Evolutionary conservation across 2,888 invertebrate species (phyloP), one percentile per base, ranked within the genome.

Genomic region (Geotrupes spiniger): DNA sequence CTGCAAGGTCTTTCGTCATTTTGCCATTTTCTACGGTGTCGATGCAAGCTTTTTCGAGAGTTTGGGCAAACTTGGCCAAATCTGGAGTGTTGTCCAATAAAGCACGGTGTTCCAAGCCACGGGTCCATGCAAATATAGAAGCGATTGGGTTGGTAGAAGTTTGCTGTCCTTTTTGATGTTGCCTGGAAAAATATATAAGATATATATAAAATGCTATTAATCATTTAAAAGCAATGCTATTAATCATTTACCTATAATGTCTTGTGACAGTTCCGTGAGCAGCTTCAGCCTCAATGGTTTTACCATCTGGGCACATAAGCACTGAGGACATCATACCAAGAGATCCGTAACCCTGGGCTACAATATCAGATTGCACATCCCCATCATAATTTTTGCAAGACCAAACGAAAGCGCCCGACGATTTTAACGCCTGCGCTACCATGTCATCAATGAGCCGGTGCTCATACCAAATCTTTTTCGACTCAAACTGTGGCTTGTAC

Each of bases 371-470:
- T 74, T 92, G 92, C 3, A 93, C 92, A 67, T 93, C 93, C 25
- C 93, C 93, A 65, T 92, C 91, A 68, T 93, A 93, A 74, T 93
- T 93, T 76, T 93, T 93, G 76, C 92, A 92, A 12, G 91, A 86
- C 93, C 93, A 93, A 38, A 93, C 87, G 70, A 92, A 92, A 6
- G 88, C 90, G 45, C 93, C 93, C 14, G 79, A 78, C 17, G 91
- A 86, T 75, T 93, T 92, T 39, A 92, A 74, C 2, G 79, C 84
- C 71, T 92, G 90, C 26, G 92, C 92, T 21, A 93, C 92, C 91
- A 92, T 92, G 71, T 93, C 92, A 69, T 93, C 93, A 64, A 93
- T 93, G 48, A 93, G 76, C 41, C 92, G 80, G 72, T 93, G 93
- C 72, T 93, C 92, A 69, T 93, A 93, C 90, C 91, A 92, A 63